These are phyloP conservation scores for Isotomurus palustris DNA, from an alignment of 2,888 invertebrate species.

Conservation along the genomic window DNA sequence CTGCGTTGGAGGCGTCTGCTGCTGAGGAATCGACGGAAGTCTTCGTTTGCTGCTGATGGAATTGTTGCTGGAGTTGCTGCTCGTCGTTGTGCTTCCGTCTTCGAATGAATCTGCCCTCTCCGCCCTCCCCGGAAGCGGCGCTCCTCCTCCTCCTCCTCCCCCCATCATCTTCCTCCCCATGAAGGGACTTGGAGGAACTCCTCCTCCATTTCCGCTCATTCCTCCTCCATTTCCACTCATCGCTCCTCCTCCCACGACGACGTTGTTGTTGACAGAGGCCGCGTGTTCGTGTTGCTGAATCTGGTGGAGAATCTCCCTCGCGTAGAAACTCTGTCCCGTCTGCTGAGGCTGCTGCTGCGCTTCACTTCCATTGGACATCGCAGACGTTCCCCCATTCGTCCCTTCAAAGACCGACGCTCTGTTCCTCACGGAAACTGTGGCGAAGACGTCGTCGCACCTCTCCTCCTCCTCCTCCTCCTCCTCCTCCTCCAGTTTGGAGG, in stretches of 20 bases:
- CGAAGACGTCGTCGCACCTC: slow-evolving; percentile 41
- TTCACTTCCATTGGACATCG: slow-evolving; percentile 23
- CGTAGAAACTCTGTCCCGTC: slow-evolving; percentile 7
- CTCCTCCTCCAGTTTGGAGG: neutral
- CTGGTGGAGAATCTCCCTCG: slow-evolving; percentile 1
- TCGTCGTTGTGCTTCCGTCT: slow-evolving; percentile 31
- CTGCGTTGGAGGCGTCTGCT: too few relatives aligned
- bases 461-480: slow-evolving; percentile 16
- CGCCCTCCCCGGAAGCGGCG: slow-evolving; percentile 30
- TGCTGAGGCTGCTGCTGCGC: slow-evolving; percentile 1
- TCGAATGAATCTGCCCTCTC: slow-evolving; percentile 40
- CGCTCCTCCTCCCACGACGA: neutral
- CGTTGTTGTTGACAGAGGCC: neutral
- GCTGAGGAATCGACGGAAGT: slow-evolving; percentile 41
- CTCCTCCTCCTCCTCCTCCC: slow-evolving; percentile 25
- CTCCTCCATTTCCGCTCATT: slow-evolving; percentile 7
- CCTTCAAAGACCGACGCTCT: slow-evolving; percentile 40
- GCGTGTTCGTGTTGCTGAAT: slow-evolving; percentile 6
- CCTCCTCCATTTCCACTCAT: too few relatives aligned
- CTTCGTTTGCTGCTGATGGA: slow-evolving; percentile 37
- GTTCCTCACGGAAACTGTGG: slow-evolving; percentile 38
- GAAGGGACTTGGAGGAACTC: slow-evolving; percentile 42
- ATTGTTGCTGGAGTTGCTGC: slow-evolving; percentile 21
- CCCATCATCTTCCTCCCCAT: slow-evolving; percentile 32
- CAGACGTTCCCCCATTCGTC: slow-evolving; percentile 1